phyloP scores from a whole-genome alignment of 1,140 invertebrate genomes.

The Diachasmimorpha longicaudata region DNA sequence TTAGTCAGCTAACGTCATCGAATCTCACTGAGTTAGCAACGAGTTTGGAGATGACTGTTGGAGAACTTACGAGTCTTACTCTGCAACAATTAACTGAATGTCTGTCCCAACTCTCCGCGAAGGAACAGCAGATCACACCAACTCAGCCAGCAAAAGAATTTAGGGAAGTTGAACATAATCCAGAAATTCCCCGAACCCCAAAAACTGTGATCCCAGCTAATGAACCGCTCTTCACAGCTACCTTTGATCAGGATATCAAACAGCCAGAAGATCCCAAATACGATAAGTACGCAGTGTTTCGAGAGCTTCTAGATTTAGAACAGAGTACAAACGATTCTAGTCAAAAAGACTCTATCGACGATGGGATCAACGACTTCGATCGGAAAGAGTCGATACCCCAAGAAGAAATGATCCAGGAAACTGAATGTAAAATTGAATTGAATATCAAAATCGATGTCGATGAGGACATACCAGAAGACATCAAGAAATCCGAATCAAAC shows the following conservation, averaged over 20 bases:
- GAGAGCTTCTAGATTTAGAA: slow-evolving; percentile 80
- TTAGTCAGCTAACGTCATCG: slow-evolving; percentile 80
- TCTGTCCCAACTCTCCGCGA: slow-evolving; percentile 63
- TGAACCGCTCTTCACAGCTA: slow-evolving; percentile 63
- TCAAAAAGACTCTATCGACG: neutral
- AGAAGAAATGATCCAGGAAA: slow-evolving; percentile 72
- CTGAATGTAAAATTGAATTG: slow-evolving; percentile 43
- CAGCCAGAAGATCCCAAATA: slow-evolving; percentile 55
- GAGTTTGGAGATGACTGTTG: slow-evolving; percentile 77
- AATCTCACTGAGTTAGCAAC: slow-evolving; percentile 78
- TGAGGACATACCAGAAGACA: slow-evolving; percentile 60
- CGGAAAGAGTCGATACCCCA: slow-evolving; percentile 30
- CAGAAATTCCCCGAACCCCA: slow-evolving; percentile 33
- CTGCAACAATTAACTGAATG: slow-evolving; percentile 82
- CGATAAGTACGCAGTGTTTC: slow-evolving; percentile 84
- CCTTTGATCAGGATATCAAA: slow-evolving; percentile 61
- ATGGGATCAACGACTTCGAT: slow-evolving; percentile 12
- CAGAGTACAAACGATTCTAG: slow-evolving; percentile 56
- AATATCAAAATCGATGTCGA: slow-evolving; percentile 62
- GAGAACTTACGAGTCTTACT: slow-evolving; percentile 81
- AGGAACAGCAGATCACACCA: slow-evolving; percentile 29
- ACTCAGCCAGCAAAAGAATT: neutral
- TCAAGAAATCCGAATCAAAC: neutral
- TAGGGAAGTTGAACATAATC: slow-evolving; percentile 30
- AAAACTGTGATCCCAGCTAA: slow-evolving; percentile 29